phyloP scores from a whole-genome alignment of 2,888 invertebrate species.

The Cabera pusaria region DNA sequence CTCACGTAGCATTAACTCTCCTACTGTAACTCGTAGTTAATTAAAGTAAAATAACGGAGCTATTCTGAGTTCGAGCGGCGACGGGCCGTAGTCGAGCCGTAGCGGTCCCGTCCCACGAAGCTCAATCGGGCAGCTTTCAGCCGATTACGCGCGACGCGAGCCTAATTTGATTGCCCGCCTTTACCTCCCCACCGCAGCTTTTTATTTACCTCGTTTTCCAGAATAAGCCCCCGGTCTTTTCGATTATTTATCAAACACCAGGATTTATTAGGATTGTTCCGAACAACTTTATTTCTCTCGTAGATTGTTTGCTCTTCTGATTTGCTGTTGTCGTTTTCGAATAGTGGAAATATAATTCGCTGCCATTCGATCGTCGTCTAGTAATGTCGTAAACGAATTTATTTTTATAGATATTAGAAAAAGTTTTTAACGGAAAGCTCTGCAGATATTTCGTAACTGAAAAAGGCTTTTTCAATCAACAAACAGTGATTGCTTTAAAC shows the following conservation, averaged over 20 bases:
- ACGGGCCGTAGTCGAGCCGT: slow-evolving; percentile 33
- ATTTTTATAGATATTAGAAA: too few relatives aligned
- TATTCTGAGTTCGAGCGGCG: slow-evolving; percentile 5
- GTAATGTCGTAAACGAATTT: neutral
- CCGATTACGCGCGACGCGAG: slow-evolving; percentile 76
- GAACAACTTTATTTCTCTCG: slow-evolving; percentile 51
- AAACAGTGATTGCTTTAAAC: slow-evolving; percentile 26
- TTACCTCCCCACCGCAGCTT: slow-evolving; percentile 68
- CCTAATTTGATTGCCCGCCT: slow-evolving; percentile 79
- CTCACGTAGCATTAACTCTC: too few relatives aligned
- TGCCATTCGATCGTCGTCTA: slow-evolving; percentile 12
- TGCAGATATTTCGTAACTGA: too few relatives aligned
- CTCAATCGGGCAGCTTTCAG: slow-evolving; percentile 75
- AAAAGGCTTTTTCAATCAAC: slow-evolving; percentile 16
- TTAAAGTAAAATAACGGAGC: neutral
- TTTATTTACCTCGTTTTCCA: slow-evolving; percentile 60
- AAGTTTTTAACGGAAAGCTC: too few relatives aligned
- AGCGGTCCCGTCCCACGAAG: slow-evolving; percentile 59
- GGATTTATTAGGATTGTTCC: slow-evolving; percentile 54
- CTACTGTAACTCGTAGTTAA: too few relatives aligned
- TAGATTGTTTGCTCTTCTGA: slow-evolving; percentile 39
- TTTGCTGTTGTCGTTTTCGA: slow-evolving; percentile 23
- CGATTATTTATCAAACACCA: slow-evolving; percentile 54
- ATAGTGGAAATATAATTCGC: slow-evolving; percentile 8
- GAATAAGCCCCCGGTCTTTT: slow-evolving; percentile 36